Evolutionary conservation across 1,140 invertebrate species (phyloP).

Genomic region (Globodera ellingtonae): DNA sequence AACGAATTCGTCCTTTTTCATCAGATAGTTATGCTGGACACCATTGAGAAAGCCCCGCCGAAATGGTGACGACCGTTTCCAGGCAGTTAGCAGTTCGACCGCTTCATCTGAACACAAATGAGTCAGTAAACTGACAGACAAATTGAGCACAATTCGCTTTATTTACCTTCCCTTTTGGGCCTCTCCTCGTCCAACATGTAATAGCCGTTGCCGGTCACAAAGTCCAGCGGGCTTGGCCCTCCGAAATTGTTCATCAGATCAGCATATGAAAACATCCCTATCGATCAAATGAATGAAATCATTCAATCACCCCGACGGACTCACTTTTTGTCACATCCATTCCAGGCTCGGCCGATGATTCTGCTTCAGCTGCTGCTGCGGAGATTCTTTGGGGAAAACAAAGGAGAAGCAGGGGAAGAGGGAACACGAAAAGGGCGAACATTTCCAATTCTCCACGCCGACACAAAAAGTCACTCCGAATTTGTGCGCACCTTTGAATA

Average conservation of each 20-base stretch:
- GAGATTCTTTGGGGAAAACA: too few relatives aligned
- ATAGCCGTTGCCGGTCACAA: neutral
- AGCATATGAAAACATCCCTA: slow-evolving; percentile 22
- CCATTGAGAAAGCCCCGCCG: slow-evolving; percentile 1
- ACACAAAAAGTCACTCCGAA: too few relatives aligned
- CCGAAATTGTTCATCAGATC: slow-evolving; percentile 30
- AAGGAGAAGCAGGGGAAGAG: too few relatives aligned
- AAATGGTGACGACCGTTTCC: slow-evolving; percentile 17
- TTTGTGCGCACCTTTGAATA: too few relatives aligned
- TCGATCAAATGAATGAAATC: too few relatives aligned
- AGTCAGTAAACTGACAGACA: neutral
- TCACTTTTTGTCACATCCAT: too few relatives aligned
- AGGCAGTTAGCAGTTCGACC: slow-evolving; percentile 4
- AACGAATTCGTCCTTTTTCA: slow-evolving; percentile 17
- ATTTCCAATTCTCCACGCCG: too few relatives aligned
- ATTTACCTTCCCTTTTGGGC: slow-evolving; percentile 17
- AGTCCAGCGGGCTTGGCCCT: slow-evolving; percentile 19
- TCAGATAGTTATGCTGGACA: neutral
- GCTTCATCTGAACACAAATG: slow-evolving; percentile 12
- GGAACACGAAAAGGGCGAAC: too few relatives aligned
- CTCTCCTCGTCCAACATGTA: slow-evolving; percentile 18
- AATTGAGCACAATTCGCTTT: neutral
- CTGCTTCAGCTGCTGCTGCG: too few relatives aligned
- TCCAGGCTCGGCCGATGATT: too few relatives aligned
- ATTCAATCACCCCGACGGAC: neutral